Conservation (phyloP, 2,797 vertebrate species). For the Micromesistius poutassou region DNA sequence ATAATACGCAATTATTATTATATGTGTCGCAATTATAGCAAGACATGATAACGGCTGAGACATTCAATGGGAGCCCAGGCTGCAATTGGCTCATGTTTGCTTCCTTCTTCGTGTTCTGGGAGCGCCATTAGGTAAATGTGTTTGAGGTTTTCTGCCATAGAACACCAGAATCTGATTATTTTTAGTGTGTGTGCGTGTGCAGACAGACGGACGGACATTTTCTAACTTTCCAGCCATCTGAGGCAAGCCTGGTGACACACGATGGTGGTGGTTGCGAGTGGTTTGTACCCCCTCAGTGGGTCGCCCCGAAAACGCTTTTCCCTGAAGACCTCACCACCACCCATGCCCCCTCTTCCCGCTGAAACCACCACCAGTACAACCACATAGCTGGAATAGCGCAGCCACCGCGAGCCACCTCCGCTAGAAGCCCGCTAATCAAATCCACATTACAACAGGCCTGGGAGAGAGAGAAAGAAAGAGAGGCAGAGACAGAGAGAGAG, state of each 20-base stretch:
- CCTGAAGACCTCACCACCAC: constrained; percentile 44
- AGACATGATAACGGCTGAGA: too few species aligned
- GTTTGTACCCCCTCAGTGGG: neutral
- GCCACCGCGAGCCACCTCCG: constrained; percentile 35
- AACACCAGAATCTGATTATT: too few species aligned
- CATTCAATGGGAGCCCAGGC: too few species aligned
- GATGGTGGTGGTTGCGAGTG: neutral
- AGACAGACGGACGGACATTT: constrained; percentile 6
- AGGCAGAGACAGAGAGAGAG: constrained; percentile 12
- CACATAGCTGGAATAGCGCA: constrained; percentile 46
- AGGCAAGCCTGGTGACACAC: neutral
- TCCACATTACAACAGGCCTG: constrained; percentile 30
- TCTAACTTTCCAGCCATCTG: constrained; percentile 32
- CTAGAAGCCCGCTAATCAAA: constrained; percentile 47
- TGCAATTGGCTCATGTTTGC: too few species aligned
- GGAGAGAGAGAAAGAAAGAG: neutral
- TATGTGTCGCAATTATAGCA: too few species aligned
- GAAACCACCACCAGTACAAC: constrained; percentile 22
- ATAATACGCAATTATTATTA: neutral
- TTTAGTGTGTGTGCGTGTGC: neutral
- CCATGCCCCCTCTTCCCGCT: constrained; percentile 2
- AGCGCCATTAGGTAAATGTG: too few species aligned
- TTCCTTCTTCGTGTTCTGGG: too few species aligned
- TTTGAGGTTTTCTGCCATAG: too few species aligned
- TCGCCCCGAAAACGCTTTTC: neutral